Conservation (phyloP, 1,140 invertebrate species). For the Pogonognathellus flavescens region DNA sequence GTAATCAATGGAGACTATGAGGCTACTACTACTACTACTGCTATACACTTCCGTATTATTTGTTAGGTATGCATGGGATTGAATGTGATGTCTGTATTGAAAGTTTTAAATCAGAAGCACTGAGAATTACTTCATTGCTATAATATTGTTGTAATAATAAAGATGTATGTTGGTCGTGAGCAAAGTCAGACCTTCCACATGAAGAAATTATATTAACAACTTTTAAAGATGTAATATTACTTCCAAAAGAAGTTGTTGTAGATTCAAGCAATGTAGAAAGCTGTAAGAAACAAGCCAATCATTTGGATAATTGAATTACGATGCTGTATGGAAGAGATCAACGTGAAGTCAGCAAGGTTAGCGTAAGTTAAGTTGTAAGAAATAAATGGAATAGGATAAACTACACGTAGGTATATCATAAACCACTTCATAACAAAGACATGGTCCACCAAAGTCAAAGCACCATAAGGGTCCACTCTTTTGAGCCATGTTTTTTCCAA, state of each 20-base stretch:
- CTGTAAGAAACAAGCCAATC: not conserved
- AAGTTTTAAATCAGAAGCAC: too few species aligned
- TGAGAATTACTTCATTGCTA: too few species aligned
- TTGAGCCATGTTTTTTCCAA: not conserved
- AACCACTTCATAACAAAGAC: constrained; percentile 15
- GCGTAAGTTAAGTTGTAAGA: constrained; percentile 38
- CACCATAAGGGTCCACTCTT: constrained; percentile 28
- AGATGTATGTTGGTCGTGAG: not conserved
- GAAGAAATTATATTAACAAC: constrained; percentile 20
- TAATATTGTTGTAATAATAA: not conserved
- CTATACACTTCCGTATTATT: constrained; percentile 24
- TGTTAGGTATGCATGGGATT: too few species aligned
- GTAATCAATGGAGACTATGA: constrained; percentile 21
- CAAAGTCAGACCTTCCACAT: not conserved
- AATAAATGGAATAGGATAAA: constrained; percentile 12
- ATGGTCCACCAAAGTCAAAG: constrained; percentile 28
- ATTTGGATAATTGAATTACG: constrained; percentile 42
- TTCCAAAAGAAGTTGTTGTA: not conserved
- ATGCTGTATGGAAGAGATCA: constrained; percentile 40
- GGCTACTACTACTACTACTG: too few species aligned
- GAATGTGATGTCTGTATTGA: not conserved
- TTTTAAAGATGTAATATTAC: not conserved
- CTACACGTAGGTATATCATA: not conserved
- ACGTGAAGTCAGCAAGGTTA: constrained; percentile 32
- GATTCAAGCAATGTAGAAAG: not conserved